Conservation (phyloP, 2,888 invertebrate genomes). For the Drosophila neonasuta region DNA sequence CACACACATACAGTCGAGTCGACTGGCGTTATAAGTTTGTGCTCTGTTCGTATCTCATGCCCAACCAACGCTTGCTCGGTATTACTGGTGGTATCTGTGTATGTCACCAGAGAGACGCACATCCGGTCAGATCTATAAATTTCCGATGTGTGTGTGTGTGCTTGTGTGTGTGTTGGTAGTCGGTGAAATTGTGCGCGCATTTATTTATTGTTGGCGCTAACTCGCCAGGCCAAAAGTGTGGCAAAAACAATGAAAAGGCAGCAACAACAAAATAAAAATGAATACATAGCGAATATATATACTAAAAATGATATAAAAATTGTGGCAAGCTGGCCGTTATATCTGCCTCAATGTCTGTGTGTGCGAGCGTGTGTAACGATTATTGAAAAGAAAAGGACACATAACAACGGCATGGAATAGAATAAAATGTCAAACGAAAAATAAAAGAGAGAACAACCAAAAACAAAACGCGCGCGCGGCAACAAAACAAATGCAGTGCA, state of each 20-base stretch:
- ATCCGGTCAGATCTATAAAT: slow-evolving; percentile 73
- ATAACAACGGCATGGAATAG: slow-evolving; percentile 29
- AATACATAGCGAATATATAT: slow-evolving; percentile 14
- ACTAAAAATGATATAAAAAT: slow-evolving; percentile 71
- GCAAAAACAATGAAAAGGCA: slow-evolving; percentile 51
- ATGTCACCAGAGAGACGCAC: slow-evolving; percentile 74
- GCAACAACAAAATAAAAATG: slow-evolving; percentile 31
- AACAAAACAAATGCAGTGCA: slow-evolving; percentile 48
- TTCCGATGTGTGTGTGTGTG: slow-evolving; percentile 44
- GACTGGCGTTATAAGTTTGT: slow-evolving; percentile 43
- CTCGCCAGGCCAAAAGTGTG: slow-evolving; percentile 67
- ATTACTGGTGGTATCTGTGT: slow-evolving; percentile 46
- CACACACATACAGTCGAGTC: too few relatives aligned
- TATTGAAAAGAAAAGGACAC: slow-evolving; percentile 59
- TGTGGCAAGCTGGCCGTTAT: slow-evolving; percentile 52
- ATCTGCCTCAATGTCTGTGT: slow-evolving; percentile 32
- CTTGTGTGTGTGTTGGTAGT: slow-evolving; percentile 22
- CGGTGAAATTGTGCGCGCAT: slow-evolving; percentile 64
- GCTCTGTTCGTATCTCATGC: slow-evolving; percentile 49
- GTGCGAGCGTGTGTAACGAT: slow-evolving; percentile 51
- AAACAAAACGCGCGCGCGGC: slow-evolving; percentile 13
- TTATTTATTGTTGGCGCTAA: slow-evolving; percentile 75
- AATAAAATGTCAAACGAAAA: slow-evolving; percentile 23
- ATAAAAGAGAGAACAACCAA: slow-evolving; percentile 11
- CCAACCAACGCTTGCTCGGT: slow-evolving; percentile 27